Evolutionary conservation across 2,888 invertebrate species (phyloP).

Genomic region (Argyresthia albistria): DNA sequence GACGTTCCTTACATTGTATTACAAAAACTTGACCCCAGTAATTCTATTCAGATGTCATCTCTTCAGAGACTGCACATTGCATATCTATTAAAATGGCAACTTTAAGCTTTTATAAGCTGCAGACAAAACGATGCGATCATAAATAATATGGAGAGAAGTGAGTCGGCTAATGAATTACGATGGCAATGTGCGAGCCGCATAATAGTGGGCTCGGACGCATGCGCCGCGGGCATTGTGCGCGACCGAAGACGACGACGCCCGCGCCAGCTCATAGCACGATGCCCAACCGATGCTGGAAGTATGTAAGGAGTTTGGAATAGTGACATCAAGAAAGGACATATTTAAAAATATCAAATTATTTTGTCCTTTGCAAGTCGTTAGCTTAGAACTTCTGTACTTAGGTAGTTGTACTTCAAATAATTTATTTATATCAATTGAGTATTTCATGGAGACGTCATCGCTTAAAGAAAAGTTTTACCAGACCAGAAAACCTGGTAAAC

Average conservation of each 20-base stretch:
- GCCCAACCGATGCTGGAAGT: no score
- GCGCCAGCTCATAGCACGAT: no score
- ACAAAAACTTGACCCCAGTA: slow-evolving; percentile 35
- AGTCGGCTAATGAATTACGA: slow-evolving; percentile 64
- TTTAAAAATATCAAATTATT: no score
- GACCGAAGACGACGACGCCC: background rate
- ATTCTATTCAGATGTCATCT: slow-evolving; percentile 51
- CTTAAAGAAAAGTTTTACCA: no score
- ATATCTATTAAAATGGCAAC: slow-evolving; percentile 36
- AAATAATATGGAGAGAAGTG: slow-evolving; percentile 53
- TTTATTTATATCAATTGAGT: no score
- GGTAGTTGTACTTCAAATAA: no score
- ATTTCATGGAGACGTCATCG: no score
- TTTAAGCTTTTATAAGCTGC: slow-evolving; percentile 33
- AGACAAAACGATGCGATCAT: slow-evolving; percentile 52
- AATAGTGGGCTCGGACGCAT: slow-evolving; percentile 30
- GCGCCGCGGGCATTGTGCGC: slow-evolving; percentile 26
- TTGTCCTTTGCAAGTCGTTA: no score
- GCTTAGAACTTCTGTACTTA: no score
- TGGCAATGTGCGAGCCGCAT: slow-evolving; percentile 37
- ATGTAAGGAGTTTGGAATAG: no score
- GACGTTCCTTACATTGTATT: background rate
- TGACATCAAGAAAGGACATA: no score
- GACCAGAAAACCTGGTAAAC: slow-evolving; percentile 11
- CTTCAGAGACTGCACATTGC: slow-evolving; percentile 24